phyloP scores from a whole-genome alignment of 2,113 vertebrate species.

The Solea senegalensis region DNA sequence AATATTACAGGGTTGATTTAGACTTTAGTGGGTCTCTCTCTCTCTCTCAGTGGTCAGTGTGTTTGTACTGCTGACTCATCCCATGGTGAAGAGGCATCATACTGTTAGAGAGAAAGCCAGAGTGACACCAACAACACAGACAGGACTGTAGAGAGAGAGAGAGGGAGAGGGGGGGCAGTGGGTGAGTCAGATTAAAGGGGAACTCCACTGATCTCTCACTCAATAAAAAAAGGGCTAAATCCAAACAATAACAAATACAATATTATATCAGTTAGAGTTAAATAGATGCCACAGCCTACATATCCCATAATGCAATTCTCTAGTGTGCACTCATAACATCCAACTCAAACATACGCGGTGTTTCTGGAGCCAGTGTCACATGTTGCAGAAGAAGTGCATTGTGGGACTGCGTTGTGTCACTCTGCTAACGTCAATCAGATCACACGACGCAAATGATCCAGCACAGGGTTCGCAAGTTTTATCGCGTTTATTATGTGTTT shows the following conservation, averaged over 20 bases:
- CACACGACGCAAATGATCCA: too few relatives aligned
- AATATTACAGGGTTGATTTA: not conserved
- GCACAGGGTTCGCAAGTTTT: too few relatives aligned
- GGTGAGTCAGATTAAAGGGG: conserved; percentile 18
- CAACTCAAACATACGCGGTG: too few relatives aligned
- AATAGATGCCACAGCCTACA: not conserved
- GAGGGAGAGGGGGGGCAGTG: not conserved
- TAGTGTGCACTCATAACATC: not conserved
- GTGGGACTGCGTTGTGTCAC: too few relatives aligned
- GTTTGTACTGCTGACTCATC: conserved; percentile 63
- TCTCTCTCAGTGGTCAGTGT: conserved; percentile 56
- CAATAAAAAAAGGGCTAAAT: not conserved
- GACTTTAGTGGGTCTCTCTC: too few relatives aligned
- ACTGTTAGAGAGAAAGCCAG: conserved; percentile 64
- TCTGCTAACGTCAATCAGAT: too few relatives aligned
- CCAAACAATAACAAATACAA: not conserved
- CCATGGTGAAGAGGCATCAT: conserved; percentile 49
- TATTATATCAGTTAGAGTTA: too few relatives aligned
- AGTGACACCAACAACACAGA: conserved; percentile 72
- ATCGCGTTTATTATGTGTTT: too few relatives aligned
- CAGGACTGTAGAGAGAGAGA: conserved; percentile 57
- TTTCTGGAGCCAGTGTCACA: too few relatives aligned
- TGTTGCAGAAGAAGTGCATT: too few relatives aligned
- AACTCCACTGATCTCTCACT: not conserved
- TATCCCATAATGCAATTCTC: conserved; percentile 15